Evolutionary conservation across 2,888 invertebrate species (phyloP).

Genomic region (Prosopocoilus inquinatus): DNA sequence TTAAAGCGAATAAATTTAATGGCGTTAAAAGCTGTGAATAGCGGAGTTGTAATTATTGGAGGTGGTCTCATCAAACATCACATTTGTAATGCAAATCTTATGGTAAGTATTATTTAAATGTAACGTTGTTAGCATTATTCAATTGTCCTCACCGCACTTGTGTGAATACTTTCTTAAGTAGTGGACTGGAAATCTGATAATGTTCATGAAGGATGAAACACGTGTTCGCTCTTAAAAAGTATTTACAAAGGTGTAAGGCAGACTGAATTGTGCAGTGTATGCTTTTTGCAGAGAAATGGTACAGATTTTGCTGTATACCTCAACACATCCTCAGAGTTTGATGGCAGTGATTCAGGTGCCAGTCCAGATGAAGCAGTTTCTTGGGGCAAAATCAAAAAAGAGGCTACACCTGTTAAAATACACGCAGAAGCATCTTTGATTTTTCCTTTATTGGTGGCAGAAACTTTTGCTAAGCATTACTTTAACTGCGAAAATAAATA

Average conservation of each 20-base stretch:
- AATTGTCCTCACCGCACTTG: neutral
- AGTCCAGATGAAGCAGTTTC: slow-evolving; percentile 97
- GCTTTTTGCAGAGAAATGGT: slow-evolving; percentile 75
- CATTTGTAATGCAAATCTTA: slow-evolving; percentile 98
- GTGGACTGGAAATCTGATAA: too few relatives aligned
- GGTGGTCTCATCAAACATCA: slow-evolving; percentile 99
- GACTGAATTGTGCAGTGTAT: too few relatives aligned
- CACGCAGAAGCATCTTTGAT: slow-evolving; percentile 93
- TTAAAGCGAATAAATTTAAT: slow-evolving; percentile 86
- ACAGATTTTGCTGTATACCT: slow-evolving; percentile 94
- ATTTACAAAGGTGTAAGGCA: too few relatives aligned
- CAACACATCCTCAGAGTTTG: slow-evolving; percentile 94
- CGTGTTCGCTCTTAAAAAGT: too few relatives aligned
- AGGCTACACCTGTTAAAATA: slow-evolving; percentile 87
- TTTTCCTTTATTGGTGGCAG: slow-evolving; percentile 91
- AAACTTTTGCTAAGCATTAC: slow-evolving; percentile 86
- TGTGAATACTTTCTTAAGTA: too few relatives aligned
- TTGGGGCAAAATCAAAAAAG: slow-evolving; percentile 95
- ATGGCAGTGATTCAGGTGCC: slow-evolving; percentile 97
- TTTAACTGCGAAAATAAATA: slow-evolving; percentile 19
- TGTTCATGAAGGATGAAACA: too few relatives aligned
- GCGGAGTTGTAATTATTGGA: slow-evolving; percentile 96
- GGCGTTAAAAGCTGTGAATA: slow-evolving; percentile 87
- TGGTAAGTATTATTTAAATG: slow-evolving; percentile 59
- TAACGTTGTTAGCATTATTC: neutral